phyloP scores from a whole-genome alignment of 2,888 invertebrate species.

The Eugnorisma glareosa region DNA sequence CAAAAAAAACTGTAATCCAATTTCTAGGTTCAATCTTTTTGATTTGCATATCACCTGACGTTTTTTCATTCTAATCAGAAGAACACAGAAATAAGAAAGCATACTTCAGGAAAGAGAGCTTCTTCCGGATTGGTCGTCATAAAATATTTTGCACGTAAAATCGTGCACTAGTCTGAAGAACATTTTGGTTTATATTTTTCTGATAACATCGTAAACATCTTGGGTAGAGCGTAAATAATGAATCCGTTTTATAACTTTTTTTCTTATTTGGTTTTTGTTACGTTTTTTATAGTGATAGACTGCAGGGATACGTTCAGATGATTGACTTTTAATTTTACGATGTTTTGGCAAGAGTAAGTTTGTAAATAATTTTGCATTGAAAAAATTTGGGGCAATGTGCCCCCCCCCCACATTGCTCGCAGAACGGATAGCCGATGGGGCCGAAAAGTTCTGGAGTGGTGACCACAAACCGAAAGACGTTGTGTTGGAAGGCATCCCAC shows the following conservation, averaged over 20 bases:
- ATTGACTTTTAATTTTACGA: constrained; percentile 38
- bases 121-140: constrained; percentile 37
- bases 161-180: constrained; percentile 43
- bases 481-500: too few species aligned
- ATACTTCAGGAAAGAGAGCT: constrained; percentile 12
- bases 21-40: background rate
- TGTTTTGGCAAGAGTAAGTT: background rate
- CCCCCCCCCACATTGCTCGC: too few species aligned
- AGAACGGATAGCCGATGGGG: too few species aligned
- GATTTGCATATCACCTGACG: background rate
- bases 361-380: background rate
- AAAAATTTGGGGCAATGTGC: too few species aligned
- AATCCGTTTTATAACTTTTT: constrained; percentile 54
- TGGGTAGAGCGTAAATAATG: constrained; percentile 55
- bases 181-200: constrained; percentile 65
- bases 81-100: constrained; percentile 25
- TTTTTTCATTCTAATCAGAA: constrained; percentile 6
- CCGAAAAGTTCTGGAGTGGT: too few species aligned
- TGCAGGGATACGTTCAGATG: constrained; percentile 15
- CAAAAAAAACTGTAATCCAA: background rate
- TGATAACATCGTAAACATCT: constrained; percentile 64
- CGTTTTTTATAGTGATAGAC: constrained; percentile 42
- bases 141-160: constrained; percentile 61
- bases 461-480: too few species aligned
- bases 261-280: constrained; percentile 48